These are phyloP conservation scores for Drosophila birchii DNA, from an alignment of 2,888 invertebrate genomes.

Conservation along the genomic window DNA sequence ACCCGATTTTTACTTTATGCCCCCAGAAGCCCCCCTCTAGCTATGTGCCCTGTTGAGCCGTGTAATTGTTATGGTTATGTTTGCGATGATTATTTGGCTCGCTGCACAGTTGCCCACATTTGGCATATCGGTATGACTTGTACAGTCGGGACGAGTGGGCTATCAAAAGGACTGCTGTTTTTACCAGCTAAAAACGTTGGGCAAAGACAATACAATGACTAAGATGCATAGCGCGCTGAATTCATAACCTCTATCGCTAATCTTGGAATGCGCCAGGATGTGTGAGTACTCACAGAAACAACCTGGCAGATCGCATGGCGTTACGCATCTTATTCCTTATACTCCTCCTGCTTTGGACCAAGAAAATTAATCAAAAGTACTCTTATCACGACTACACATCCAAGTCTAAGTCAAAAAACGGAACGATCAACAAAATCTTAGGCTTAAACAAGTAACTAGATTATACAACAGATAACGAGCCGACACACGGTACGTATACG, in stretches of 20 bases:
- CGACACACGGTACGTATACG: slow-evolving; percentile 73
- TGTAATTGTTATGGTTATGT: slow-evolving; percentile 83
- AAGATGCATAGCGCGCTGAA: slow-evolving; percentile 1
- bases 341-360: not conserved
- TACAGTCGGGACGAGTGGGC: slow-evolving; percentile 1
- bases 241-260: no score
- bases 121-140: not conserved
- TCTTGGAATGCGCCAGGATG: no score
- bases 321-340: not conserved
- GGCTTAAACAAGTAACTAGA: slow-evolving; percentile 41
- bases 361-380: slow-evolving; percentile 4
- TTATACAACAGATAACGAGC: slow-evolving; percentile 73
- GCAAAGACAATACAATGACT: not conserved
- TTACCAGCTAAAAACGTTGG: not conserved
- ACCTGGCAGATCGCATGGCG: not conserved
- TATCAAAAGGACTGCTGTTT: not conserved
- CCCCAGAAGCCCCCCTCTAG: slow-evolving; percentile 2
- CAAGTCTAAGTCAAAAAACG: slow-evolving; percentile 30
- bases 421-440: slow-evolving; percentile 22
- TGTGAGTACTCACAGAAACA: no score
- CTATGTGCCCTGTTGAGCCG: slow-evolving; percentile 35
- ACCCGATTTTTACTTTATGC: slow-evolving; percentile 77
- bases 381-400: slow-evolving; percentile 35
- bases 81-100: slow-evolving; percentile 82
- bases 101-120: slow-evolving; percentile 74